A percentile compares a stretch with the other conserved stretches of the same genome.
Conservation (phyloP, 2,113 vertebrate species). For the Falco punctatus region DNA sequence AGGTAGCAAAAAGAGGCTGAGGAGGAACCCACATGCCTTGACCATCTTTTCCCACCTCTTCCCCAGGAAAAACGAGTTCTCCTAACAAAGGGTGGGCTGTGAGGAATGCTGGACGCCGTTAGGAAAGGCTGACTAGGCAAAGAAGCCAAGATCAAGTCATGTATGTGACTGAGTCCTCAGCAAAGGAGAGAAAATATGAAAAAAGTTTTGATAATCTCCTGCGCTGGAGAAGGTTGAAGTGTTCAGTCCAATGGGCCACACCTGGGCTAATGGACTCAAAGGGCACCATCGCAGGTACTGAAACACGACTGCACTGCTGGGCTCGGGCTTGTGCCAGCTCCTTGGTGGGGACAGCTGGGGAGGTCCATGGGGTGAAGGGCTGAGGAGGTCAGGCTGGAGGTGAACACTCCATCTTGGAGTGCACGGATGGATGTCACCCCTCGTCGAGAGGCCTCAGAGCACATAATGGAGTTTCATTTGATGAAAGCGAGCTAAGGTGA, state of each 20-base stretch:
- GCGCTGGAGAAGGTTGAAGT: not conserved
- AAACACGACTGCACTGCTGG: not conserved
- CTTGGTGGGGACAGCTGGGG: not conserved
- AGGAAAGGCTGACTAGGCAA: not conserved
- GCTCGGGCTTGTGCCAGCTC: not conserved
- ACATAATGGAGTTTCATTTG: fast-evolving
- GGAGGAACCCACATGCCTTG: not conserved
- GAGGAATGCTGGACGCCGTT: not conserved
- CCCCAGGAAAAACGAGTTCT: fast-evolving
- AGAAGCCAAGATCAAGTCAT: not conserved
- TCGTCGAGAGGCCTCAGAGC: fast-evolving
- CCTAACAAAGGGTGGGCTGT: not conserved
- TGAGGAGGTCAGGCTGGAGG: not conserved
- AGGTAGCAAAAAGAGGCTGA: not conserved
- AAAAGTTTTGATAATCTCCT: not conserved
- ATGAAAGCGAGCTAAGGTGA: not conserved
- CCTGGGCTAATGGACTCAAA: not conserved
- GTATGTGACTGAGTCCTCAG: fast-evolving
- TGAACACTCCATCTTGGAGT: not conserved
- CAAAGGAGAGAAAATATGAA: not conserved
- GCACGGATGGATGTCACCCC: not conserved
- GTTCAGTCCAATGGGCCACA: no score
- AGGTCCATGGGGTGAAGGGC: not conserved
- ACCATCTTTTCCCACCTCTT: not conserved
- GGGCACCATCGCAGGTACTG: fast-evolving